Evolutionary conservation across 2,113 vertebrate genomes (phyloP), one percentile per base, ranked within the genome.

Genomic region (Perca flavescens): DNA sequence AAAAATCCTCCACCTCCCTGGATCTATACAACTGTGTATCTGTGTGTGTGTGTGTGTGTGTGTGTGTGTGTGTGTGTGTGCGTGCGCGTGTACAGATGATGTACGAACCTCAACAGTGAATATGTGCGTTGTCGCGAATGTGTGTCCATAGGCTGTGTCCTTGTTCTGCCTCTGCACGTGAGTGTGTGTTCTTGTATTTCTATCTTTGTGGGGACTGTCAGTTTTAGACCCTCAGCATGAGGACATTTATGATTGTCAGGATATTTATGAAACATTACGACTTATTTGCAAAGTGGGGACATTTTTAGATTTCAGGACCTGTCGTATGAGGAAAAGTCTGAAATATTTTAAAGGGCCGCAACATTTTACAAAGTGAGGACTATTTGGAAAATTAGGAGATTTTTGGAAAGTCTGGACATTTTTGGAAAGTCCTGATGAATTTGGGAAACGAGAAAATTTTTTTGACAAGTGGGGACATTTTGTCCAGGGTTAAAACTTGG

Each of bases 121-220:
- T 50, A 13, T 69, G 34, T 57, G 65, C 49, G 25, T 43, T 21
- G 46, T 34, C 47, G 50, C 36, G 22, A 69, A 40, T 31, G 52
- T 67, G 83, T 74, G 86, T 61, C 80, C 21, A 86, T 77, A 70
- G 80, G 46, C 63, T 52, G 65, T 63, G 66, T 86, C 80, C 77
- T 84, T 80, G 67, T 80, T 80, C 57, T 77, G 67, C 57, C 65
- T 82, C 58, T 82, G 57, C 40, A 43, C 53, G 61, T 49, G 52
- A 34, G 22, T 62, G 36, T 50, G 40, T 70, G 21, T 34, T 22
- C 34, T 36, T 57, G 36, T 50, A 0, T 6, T 57, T 14, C 69
- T 34, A 36, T 53, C 57, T 22, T 13, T 74, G 52, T 60, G 64
- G 47, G 80, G 57, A 86, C 74, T 7, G 6, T 72, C 9, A 6